phyloP scores from a whole-genome alignment of 2,113 vertebrate species.

The Dipodomys stephensi region DNA sequence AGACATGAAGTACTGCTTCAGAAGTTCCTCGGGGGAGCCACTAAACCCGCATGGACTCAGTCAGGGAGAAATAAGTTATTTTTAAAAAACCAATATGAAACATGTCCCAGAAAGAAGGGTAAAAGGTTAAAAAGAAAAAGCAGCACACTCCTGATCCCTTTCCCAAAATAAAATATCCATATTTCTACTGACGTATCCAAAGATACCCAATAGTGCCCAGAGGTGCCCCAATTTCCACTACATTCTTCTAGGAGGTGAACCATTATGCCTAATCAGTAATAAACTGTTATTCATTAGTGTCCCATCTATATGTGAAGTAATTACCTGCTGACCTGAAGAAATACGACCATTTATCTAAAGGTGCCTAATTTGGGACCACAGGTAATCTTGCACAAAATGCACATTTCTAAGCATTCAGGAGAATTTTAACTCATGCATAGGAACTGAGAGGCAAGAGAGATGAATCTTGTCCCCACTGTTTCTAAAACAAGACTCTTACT shows the following conservation, averaged over 20 bases:
- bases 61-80: background rate
- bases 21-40: background rate
- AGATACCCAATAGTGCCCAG: background rate
- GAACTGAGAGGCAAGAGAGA: background rate
- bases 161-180: background rate
- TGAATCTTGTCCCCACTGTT: background rate
- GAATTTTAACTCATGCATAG: background rate
- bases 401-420: background rate
- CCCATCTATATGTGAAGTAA: background rate
- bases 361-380: background rate
- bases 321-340: background rate
- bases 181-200: background rate
- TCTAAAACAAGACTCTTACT: background rate
- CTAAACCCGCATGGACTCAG: background rate
- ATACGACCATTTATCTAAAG: background rate
- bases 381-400: background rate
- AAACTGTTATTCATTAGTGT: background rate
- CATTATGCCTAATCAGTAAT: background rate
- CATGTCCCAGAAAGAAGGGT: background rate
- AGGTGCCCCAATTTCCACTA: background rate
- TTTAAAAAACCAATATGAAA: conserved; percentile 21
- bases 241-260: background rate
- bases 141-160: background rate
- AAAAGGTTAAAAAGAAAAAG: background rate
- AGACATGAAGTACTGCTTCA: background rate